Conservation (phyloP, 1,140 invertebrate genomes). For the Pararge aegeria region DNA sequence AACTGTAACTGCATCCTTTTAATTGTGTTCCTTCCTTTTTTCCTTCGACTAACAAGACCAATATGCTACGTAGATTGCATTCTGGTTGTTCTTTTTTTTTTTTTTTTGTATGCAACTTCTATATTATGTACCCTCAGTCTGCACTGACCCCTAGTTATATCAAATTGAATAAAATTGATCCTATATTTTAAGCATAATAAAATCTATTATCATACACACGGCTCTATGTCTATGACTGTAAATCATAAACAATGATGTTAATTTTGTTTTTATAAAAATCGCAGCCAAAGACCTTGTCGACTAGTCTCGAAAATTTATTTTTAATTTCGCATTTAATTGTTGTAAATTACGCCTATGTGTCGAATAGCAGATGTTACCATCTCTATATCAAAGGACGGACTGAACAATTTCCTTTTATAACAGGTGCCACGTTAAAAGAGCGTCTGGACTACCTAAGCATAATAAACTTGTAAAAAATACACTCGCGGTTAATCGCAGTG, state of each 20-base stretch:
- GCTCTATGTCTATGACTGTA: constrained; percentile 8
- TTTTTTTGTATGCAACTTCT: too few species aligned
- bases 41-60: too few species aligned
- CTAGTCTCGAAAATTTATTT: constrained; percentile 66
- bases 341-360: constrained; percentile 39
- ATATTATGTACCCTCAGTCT: neutral
- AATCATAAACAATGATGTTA: constrained; percentile 9
- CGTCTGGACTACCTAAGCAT: too few species aligned
- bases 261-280: constrained; percentile 24
- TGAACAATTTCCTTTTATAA: constrained; percentile 50
- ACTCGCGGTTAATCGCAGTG: too few species aligned
- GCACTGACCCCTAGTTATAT: neutral
- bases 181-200: constrained; percentile 5
- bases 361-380: constrained; percentile 58
- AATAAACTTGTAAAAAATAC: too few species aligned
- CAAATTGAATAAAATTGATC: neutral
- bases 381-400: constrained; percentile 64
- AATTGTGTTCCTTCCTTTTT: too few species aligned
- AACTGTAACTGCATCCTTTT: too few species aligned
- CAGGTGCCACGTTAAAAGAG: constrained; percentile 34
- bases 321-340: constrained; percentile 59
- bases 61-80: too few species aligned
- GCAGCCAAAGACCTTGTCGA: constrained; percentile 67
- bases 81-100: too few species aligned
- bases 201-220: constrained; percentile 6